Base-by-base conservation (phyloP, 2,888 invertebrate genomes). In the Lasioglossum zephyrum region DNA sequence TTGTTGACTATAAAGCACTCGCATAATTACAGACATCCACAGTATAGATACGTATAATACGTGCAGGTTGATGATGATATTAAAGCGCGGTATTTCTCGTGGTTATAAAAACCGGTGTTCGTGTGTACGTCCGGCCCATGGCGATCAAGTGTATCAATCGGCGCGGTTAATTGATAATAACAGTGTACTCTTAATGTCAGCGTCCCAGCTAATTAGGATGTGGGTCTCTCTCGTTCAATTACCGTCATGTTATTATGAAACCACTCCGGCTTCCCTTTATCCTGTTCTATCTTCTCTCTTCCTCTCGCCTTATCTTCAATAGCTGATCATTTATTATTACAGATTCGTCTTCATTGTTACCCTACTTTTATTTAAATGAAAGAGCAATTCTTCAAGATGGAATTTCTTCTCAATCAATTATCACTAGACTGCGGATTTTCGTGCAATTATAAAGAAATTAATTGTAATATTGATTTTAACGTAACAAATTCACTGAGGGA, bases 161-260 rank as follows among this genome's bases (percentile, higher is more conserved):
- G 87, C 87, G 86, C 85, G 84, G 90, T 86, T 93, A 93, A 93
- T 93, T 93, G 93, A 93, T 93, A 93, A 93, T 93, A 93, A 93
- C 93, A 91, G 92, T 90, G 89, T 90, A 89, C 92, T 93, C 92
- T 93, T 92, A 92, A 92, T 91, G 91, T 92, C 91, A 91, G 92
- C 91, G 90, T 92, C 89, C 87, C 86, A 73, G 89, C 89, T 93
- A 93, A 94, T 94, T 93, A 94, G 92, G 92, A 92, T 92, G 92
- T 92, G 91, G 91, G 88, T 87, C 89, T 91, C 92, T 93, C 91
- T 91, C 89, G 92, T 92, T 89, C 93, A 93, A 93, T 93, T 92
- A 93, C 91, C 92, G 89, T 92, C 92, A 91, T 92, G 90, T 92
- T 92, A 93, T 93, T 92, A 91, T 89, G 89, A 93, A 92, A 88